Evolutionary conservation across 2,797 vertebrate species (phyloP), one percentile per base, ranked within the genome.

Genomic region (Carcharodon carcharias): DNA sequence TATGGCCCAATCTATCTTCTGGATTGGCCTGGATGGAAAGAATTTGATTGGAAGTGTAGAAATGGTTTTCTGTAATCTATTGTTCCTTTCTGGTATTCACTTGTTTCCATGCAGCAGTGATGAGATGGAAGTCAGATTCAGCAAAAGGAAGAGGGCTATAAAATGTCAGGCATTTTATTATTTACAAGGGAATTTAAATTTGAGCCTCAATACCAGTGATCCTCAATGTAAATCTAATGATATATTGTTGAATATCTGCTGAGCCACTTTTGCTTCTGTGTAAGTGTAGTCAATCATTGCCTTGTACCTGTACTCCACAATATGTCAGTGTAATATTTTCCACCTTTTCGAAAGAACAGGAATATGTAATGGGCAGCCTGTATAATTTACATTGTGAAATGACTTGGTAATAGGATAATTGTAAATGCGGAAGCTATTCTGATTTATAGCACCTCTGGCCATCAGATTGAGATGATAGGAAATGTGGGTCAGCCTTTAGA

Each of bases 371-470:
- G 35, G 61, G 89, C 89, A 92, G 89, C 35, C 61, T 40, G 58
- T 40, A 61, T 23, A 92, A 92, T 65, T 92, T 92, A 65, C 18
- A 92, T 35, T 65, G 35, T 92, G 89, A 92, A 92, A 63, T 92
- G 63, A 63, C 35, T 40, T 92, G 89, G 58, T 65, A 63, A 92
- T 40, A 65, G 61, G 31, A 56, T n/a, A 18, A 89, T 58, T 56
- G 12, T 92, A 92, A 92, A 63, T 92, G 58, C 40, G 16, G 31
- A 63, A 65, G 18, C 35, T 18, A 35, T 91, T 91, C 56, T 9
- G 8, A 50, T 85, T 85, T 40, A 26, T 45, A 50, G 16, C 89
- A 65, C 89, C 16, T 63, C 35, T 3, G 0, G 2, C 0, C 16
- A 61, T 21, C 35, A 89, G 58, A n/a, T 63, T 63, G 16, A 92